A percentile compares a stretch with the other conserved stretches of the same genome.
phyloP scores from a whole-genome alignment of 2,888 invertebrate species.

The Epirrhoe tristata region DNA sequence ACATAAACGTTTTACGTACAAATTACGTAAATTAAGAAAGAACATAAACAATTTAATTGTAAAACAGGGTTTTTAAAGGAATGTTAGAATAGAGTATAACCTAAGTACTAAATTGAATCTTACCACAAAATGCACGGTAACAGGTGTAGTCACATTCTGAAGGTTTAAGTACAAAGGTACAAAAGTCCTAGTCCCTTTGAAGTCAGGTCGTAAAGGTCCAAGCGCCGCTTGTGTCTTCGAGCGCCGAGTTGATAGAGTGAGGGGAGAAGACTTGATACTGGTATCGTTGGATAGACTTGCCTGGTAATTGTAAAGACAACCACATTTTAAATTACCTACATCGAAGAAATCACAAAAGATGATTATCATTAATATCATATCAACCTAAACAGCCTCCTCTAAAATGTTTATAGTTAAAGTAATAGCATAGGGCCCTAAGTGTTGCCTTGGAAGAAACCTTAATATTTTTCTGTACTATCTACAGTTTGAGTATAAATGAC shows the following conservation, averaged over 20 bases:
- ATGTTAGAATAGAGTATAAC: not conserved
- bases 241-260: conserved; percentile 52
- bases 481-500: not conserved
- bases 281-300: conserved; percentile 64
- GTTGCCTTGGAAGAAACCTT: not conserved
- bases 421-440: not conserved
- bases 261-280: conserved; percentile 43
- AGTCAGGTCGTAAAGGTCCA: conserved; percentile 60
- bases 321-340: not conserved
- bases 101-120: conserved; percentile 33
- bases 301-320: conserved; percentile 51
- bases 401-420: not conserved
- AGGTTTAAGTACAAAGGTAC: conserved; percentile 70
- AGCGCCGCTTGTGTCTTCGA: conserved; percentile 58
- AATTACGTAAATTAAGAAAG: too few species aligned
- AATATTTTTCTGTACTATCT: not conserved
- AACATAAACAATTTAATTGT: too few species aligned
- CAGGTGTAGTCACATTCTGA: conserved; percentile 52
- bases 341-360: too few species aligned
- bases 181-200: conserved; percentile 56
- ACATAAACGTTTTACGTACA: too few species aligned
- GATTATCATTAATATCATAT: too few species aligned
- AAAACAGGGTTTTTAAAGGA: too few species aligned
- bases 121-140: conserved; percentile 79
- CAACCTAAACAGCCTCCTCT: too few species aligned